A percentile compares a stretch with the other conserved stretches of the same genome.
These are phyloP conservation scores for Zaprionus gabonicus DNA, from an alignment of 1,140 invertebrate species.

Conservation along the genomic window DNA sequence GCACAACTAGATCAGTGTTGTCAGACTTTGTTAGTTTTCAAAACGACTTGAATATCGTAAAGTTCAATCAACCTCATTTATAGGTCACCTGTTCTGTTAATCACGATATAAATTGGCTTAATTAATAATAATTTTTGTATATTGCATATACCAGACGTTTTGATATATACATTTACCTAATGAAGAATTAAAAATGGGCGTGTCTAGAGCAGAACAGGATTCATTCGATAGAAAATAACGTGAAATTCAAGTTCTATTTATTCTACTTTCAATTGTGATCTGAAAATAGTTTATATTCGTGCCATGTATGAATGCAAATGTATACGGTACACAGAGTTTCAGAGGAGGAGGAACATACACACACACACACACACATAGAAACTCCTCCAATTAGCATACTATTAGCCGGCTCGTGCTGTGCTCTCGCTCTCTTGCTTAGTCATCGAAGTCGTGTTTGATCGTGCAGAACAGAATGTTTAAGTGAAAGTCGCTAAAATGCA, in stretches of 20 bases:
- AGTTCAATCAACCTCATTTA: not conserved
- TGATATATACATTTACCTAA: no score
- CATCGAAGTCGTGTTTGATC: not conserved
- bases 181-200: no score
- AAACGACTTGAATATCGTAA: not conserved
- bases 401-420: constrained; percentile 4
- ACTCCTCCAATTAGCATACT: constrained; percentile 9
- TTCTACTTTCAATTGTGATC: not conserved
- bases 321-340: not conserved
- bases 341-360: not conserved
- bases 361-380: not conserved
- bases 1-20: no score
- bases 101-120: no score
- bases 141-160: no score
- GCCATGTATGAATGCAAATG: constrained; percentile 1
- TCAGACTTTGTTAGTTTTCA: no score
- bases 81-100: no score
- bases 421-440: not conserved
- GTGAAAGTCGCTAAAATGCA: constrained; percentile 16
- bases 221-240: not conserved
- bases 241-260: no score
- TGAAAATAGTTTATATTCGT: not conserved
- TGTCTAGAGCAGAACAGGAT: not conserved
- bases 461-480: constrained; percentile 11
- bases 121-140: no score